Base-by-base conservation (phyloP, 2,888 invertebrate species). In the Cepaea hortensis region DNA sequence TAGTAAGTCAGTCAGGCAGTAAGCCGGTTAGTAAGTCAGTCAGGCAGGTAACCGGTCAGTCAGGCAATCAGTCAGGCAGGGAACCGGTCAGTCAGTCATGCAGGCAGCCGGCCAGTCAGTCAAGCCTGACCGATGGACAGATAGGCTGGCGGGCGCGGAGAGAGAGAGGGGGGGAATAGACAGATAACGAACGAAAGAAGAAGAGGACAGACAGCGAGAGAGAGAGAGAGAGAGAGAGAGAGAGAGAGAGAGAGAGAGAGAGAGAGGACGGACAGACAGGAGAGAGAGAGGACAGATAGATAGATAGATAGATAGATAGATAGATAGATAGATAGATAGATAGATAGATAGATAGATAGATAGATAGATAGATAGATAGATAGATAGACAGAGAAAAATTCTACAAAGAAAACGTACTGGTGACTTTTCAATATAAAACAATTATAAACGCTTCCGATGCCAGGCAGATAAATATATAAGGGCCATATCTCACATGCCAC, bases 271-370 rank as follows among this genome's bases (percentile, higher is more conserved):
- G 55, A 55, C 55, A 55, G 55, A 55, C 55, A 55, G 55, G 9
- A 55, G 55, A 55, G 5, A 55, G 55, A 55, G 5, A 55, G 11
- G 55, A 55, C 55, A 55, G 0, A 55, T 11, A 55, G 55, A 55
- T 3, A 55, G 55, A 55, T 55, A 55, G 55, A 55, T 55, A 55
- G 55, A 2, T 55, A 55, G 55, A 55, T 55, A 48, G 55, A 55
- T 48, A 80, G 80, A 80, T 48, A 50, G n/a, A n/a, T 48, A 80
- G 50, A 55, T 18, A 80, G 80, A 80, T 48, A 80, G 23, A 80
- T 20, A 80, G 80, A 55, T 20, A 80, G 80, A 80, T 48, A 80
- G 80, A 80, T 48, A 80, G 80, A 80, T 48, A 80, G 80, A 55
- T 48, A 80, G 80, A 80, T 48, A 81, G 62, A 81, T 13, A 81